Base-by-base conservation (phyloP, 2,888 invertebrate genomes). In the Neoitamus cyanurus region DNA sequence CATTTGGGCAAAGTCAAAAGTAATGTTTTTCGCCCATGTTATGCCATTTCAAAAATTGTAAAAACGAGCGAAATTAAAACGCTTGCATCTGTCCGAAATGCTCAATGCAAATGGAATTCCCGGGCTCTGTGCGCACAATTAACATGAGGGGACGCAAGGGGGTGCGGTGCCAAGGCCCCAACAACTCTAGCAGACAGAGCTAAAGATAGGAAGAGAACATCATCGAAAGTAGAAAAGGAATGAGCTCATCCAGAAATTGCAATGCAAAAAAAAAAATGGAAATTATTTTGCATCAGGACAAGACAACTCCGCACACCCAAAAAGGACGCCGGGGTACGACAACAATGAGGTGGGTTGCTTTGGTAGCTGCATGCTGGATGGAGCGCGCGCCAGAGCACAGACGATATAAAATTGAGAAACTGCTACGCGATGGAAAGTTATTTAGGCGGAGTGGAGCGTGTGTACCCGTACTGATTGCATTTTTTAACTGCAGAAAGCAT, bases 401-500 rank as follows among this genome's bases (percentile, higher is more conserved):
- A 20, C 58, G 58, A 25, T 58, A 25, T 58, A 58, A 58, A 58
- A 58, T 58, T 58, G 58, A 58, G 25, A 58, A 58, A 58, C 58
- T 3, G 58, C 3, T n/a, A 2, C 25, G 15, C 58, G 31, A 31
- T 34, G 42, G 42, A 77, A 42, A 77, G 46, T 77, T 77, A 77
- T 77, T 77, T 77, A 25, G 36, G 25, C 25, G n/a, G 34, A 48
- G 34, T 7, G 20, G 28, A 20, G 31, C 28, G 20, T 31, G 25
- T 58, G 58, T 30, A 42, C 25, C 34, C 34, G 37, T 82, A 70
- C 70, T 83, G 83, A 83, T 83, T 72, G 83, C 83, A 83, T 83
- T 84, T 84, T 83, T 75, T 70, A 84, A 75, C 34, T 36, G 34
- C 25, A 3, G 75, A 73, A 80, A 70, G 78, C 78, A 85, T 83